Base-by-base conservation (phyloP, 2,888 invertebrate species). In the Sisyra terminalis region DNA sequence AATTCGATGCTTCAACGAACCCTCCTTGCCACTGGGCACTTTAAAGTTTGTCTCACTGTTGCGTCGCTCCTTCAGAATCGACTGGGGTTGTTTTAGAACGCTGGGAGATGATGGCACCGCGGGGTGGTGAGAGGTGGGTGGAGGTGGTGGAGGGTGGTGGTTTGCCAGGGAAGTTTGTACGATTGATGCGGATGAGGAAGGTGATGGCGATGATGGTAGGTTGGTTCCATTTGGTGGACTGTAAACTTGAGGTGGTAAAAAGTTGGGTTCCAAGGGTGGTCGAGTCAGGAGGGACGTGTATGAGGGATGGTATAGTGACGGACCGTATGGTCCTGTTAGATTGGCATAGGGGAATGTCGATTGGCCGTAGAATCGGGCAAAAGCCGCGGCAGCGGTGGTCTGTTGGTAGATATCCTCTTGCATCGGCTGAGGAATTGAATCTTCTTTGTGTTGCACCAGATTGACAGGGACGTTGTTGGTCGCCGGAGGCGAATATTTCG, bases 1-100 rank as follows among this genome's bases (percentile, higher is more conserved):
- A 48, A 75, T 69, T 47, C 75, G 61, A 55, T 75, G 74, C 53
- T 75, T 75, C 40, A 74, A 55, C 39, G 73, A 73, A 18, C 74
- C 73, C 54, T 73, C 73, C 50, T 73, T 73, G 29, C 74, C 74
- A 11, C 65, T 65, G 32, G 70, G 70, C 38, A 70, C 65, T 50
- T 63, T 60, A 50, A 61, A 62, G 18, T 29, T 40, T 15, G 39
- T 24, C 29, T 29, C 39, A 39, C 17, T 24, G 24, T 24, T 24
- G 24, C 24, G 24, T 24, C 24, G 24, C 24, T 24, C 24, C 24
- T 24, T 24, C 5, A 24, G 24, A 24, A 24, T 24, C 24, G 24
- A 24, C 24, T 24, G 24, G 10, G 34, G 34, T 14, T 42, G 35
- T 11, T 31, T 34, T 4, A 42, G 42, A 16, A 42, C 29, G 11